Evolutionary conservation across 2,888 invertebrate genomes (phyloP), one percentile per base, ranked within the genome.

Genomic region (Tribolium freemani): DNA sequence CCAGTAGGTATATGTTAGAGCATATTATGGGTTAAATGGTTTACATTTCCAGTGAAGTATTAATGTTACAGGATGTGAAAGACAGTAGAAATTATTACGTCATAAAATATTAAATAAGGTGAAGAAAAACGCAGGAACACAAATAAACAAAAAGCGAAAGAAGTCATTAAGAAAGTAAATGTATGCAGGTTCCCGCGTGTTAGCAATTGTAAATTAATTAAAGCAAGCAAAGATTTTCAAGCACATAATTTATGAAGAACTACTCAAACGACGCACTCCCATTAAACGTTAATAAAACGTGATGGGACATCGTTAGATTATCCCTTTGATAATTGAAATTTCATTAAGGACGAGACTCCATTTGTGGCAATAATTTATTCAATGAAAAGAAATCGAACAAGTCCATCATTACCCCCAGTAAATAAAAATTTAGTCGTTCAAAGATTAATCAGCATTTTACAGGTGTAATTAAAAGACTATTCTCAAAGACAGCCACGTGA

Each of bases 371-470:
- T 69, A 58, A 69, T 69, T 72, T 57, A 69, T 69, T 72, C 72
- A 68, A 54, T 48, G 45, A 61, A 69, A 57, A 26, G 58, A 69
- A 67, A 30, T 9, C 4, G 50, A n/a, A 11, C 44, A 67, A 48
- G 68, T 68, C 56, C 66, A 68, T 68, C 61, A 72, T 72, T 69
- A 68, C 66, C n/a, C 48, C 57, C 45, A 57, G 26, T 3, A 38
- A 38, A 38, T 38, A 38, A 38, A 38, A 38, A n/a, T 38, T 38
- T 6, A 5, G 3, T 45, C 67, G 38, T 69, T 66, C 45, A 44
- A 73, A 75, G 73, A 78, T 76, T 75, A 75, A 77, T 77, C 70
- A 75, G 74, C 77, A 71, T 72, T 76, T 78, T 77, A 71, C 58
- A 63, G 66, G 70, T 68, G 58, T 77, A 78, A 78, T 78, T 78